These are phyloP conservation scores for Ornithoptera alexandrae DNA, from an alignment of 2,888 invertebrate species.

Conservation along the genomic window DNA sequence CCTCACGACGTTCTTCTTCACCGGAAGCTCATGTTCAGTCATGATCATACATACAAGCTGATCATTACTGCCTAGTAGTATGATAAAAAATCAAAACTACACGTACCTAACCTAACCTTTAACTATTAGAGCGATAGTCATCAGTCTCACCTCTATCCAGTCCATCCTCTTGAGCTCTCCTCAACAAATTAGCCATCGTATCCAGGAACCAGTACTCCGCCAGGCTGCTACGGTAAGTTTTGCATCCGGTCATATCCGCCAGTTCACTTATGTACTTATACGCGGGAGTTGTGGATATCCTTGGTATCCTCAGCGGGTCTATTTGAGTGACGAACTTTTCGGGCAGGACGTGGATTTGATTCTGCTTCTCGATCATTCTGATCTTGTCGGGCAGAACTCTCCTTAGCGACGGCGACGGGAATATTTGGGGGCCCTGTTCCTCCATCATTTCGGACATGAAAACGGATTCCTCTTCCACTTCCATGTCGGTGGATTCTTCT, in stretches of 20 bases:
- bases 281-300: slow-evolving; percentile 52
- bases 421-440: slow-evolving; percentile 48
- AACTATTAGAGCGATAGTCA: no score
- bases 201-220: slow-evolving; percentile 78
- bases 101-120: no score
- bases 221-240: slow-evolving; percentile 58
- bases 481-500: slow-evolving; percentile 25
- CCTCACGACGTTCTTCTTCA: no score
- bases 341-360: slow-evolving; percentile 62
- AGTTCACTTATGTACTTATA: slow-evolving; percentile 65
- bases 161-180: slow-evolving; percentile 62
- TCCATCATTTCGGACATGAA: slow-evolving; percentile 34
- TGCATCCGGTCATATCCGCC: slow-evolving; percentile 62
- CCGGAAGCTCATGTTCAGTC: no score
- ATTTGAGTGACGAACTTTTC: slow-evolving; percentile 53
- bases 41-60: no score
- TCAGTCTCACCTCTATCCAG: slow-evolving; percentile 50
- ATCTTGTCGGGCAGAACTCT: slow-evolving; percentile 53
- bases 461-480: slow-evolving; percentile 39
- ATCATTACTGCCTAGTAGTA: no score
- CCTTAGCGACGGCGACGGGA: slow-evolving; percentile 63
- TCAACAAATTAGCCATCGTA: slow-evolving; percentile 64
- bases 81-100: no score
- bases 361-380: slow-evolving; percentile 53
- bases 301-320: slow-evolving; percentile 58